phyloP scores from a whole-genome alignment of 2,113 vertebrate species.

The Neomonachus schauinslandi region DNA sequence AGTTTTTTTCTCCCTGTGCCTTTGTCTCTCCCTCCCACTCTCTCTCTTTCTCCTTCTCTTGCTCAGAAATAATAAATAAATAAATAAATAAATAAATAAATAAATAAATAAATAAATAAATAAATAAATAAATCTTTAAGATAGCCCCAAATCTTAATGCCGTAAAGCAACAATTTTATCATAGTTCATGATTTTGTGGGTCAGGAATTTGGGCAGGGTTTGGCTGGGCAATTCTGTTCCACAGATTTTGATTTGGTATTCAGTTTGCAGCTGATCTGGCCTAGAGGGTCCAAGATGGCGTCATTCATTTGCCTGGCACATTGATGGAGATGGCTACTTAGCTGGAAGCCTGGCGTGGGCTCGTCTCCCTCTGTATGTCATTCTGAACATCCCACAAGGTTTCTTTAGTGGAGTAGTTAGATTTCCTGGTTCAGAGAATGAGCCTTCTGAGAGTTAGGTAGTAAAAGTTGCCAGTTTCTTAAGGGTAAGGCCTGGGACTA shows the following conservation, averaged over 20 bases:
- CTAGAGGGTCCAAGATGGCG: neutral
- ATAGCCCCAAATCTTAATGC: neutral
- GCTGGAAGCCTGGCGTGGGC: neutral
- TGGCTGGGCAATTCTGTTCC: neutral
- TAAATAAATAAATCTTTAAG: neutral
- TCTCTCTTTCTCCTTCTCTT: neutral
- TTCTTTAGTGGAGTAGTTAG: neutral
- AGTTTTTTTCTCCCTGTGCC: neutral
- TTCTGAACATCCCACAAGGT: neutral
- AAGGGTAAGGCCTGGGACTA: neutral
- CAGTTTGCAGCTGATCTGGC: neutral
- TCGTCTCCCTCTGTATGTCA: neutral
- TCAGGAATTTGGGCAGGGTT: neutral
- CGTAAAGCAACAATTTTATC: neutral
- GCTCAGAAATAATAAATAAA: neutral
- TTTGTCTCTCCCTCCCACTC: neutral
- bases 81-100: neutral
- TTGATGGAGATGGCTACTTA: neutral
- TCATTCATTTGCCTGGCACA: neutral
- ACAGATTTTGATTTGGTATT: neutral
- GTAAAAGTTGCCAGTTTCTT: neutral
- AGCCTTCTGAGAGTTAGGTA: neutral
- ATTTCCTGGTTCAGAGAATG: neutral
- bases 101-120: neutral
- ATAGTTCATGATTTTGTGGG: neutral